Percentiles rank a stretch among this genome's conserved stretches.
Evolutionary conservation across 2,797 vertebrate species (phyloP).

Genomic region (Danio kyathit): DNA sequence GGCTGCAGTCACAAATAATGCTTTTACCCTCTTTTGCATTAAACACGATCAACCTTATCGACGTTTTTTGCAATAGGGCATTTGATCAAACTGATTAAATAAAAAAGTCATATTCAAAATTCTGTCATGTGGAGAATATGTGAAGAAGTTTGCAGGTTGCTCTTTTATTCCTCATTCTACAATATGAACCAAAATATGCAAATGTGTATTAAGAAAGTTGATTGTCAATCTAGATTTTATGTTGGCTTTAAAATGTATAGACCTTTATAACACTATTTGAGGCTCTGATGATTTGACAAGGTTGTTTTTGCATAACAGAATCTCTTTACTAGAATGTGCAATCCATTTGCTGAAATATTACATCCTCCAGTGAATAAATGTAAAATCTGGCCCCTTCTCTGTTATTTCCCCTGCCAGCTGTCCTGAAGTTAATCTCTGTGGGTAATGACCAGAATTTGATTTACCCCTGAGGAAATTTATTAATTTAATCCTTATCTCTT

Average conservation of each 20-base stretch:
- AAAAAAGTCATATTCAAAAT: background rate
- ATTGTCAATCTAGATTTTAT: background rate
- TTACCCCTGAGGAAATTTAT: slow-evolving; percentile 67
- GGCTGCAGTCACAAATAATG: slow-evolving; percentile 71
- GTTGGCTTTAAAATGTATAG: background rate
- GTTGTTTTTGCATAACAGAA: background rate
- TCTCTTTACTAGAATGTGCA: slow-evolving; percentile 48
- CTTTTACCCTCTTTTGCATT: slow-evolving; percentile 62
- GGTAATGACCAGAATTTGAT: slow-evolving; percentile 70
- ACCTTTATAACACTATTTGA: background rate
- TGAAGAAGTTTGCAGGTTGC: background rate
- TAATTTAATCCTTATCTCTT: slow-evolving; percentile 75
- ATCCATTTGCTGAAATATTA: slow-evolving; percentile 36
- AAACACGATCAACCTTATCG: slow-evolving; percentile 55
- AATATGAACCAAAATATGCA: background rate
- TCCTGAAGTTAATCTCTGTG: slow-evolving; percentile 40
- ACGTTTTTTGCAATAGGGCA: background rate
- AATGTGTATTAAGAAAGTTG: background rate
- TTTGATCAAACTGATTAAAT: slow-evolving; percentile 2
- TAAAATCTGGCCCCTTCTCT: slow-evolving; percentile 5
- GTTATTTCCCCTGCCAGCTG: slow-evolving; percentile 26
- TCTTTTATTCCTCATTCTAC: background rate
- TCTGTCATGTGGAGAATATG: background rate
- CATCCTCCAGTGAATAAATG: slow-evolving; percentile 28
- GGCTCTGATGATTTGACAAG: slow-evolving; percentile 8